Evolutionary conservation across 2,888 invertebrate species (phyloP).

Genomic region (Tetragonisca angustula): DNA sequence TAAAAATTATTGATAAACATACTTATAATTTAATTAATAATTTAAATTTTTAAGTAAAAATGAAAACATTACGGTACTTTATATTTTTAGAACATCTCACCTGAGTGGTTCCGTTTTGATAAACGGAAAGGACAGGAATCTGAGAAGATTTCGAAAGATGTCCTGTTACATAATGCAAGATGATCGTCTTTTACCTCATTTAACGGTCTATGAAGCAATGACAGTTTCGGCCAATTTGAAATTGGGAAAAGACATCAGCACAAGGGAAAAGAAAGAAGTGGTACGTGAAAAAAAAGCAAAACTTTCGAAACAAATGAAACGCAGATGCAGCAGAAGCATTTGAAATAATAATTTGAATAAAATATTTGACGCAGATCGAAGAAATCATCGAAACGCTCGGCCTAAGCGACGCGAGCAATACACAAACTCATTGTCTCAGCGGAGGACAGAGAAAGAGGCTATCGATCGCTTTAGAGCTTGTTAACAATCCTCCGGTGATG

Average conservation of each 20-base stretch:
- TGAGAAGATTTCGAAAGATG: conserved; percentile 95
- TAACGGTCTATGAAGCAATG: conserved; percentile 97
- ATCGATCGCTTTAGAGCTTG: conserved; percentile 96
- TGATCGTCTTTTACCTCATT: conserved; percentile 94
- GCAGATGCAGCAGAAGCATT: neutral
- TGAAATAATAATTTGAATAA: neutral
- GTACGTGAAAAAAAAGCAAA: conserved; percentile 83
- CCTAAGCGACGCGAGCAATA: conserved; percentile 91
- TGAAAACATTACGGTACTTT: neutral
- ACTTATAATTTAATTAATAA: too few relatives aligned
- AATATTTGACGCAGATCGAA: conserved; percentile 81
- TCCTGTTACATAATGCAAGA: conserved; percentile 99
- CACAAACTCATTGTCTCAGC: conserved; percentile 92
- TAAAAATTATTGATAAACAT: too few relatives aligned
- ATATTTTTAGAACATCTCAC: conserved; percentile 90
- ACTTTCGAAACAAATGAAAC: neutral
- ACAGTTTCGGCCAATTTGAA: conserved; percentile 97
- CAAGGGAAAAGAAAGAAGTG: conserved; percentile 90
- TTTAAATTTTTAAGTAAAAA: neutral
- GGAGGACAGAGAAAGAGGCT: conserved; percentile 96
- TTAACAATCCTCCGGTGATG: conserved; percentile 98
- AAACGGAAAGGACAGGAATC: conserved; percentile 94
- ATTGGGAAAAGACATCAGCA: conserved; percentile 91
- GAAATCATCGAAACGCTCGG: conserved; percentile 95
- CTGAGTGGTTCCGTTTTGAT: conserved; percentile 94